A percentile compares a stretch with the other conserved stretches of the same genome.
phyloP scores from a whole-genome alignment of 1,140 invertebrate species.

The Drosophila jambulina region DNA sequence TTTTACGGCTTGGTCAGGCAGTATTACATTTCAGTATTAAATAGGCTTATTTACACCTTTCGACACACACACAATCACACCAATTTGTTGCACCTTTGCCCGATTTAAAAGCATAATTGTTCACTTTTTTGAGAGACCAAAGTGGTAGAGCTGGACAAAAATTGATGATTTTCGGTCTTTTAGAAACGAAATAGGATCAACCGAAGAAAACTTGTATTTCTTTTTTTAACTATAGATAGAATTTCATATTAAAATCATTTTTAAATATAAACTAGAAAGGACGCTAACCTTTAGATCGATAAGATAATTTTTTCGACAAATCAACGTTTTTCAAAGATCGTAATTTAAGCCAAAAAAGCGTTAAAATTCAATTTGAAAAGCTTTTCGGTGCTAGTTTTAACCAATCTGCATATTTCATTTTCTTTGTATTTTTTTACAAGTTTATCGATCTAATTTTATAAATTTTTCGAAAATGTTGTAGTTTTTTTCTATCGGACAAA shows the following conservation, averaged over 20 bases:
- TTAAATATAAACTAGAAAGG: not conserved
- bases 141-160: slow-evolving; percentile 2
- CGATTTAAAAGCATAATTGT: slow-evolving; percentile 43
- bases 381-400: no score
- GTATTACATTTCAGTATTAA: slow-evolving; percentile 50
- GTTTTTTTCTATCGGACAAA: no score
- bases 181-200: not conserved
- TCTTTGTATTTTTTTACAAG: no score
- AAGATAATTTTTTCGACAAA: no score
- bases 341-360: not conserved
- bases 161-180: not conserved
- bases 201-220: not conserved
- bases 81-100: slow-evolving; percentile 62
- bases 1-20: slow-evolving; percentile 21
- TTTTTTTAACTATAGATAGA: not conserved
- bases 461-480: no score
- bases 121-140: slow-evolving; percentile 7
- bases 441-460: no score
- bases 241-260: not conserved
- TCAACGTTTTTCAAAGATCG: no score
- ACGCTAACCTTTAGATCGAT: no score
- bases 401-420: no score
- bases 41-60: slow-evolving; percentile 35
- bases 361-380: no score
- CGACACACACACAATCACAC: slow-evolving; percentile 1